Conservation (phyloP, 1,140 invertebrate genomes). For the Lepidurus couesii region DNA sequence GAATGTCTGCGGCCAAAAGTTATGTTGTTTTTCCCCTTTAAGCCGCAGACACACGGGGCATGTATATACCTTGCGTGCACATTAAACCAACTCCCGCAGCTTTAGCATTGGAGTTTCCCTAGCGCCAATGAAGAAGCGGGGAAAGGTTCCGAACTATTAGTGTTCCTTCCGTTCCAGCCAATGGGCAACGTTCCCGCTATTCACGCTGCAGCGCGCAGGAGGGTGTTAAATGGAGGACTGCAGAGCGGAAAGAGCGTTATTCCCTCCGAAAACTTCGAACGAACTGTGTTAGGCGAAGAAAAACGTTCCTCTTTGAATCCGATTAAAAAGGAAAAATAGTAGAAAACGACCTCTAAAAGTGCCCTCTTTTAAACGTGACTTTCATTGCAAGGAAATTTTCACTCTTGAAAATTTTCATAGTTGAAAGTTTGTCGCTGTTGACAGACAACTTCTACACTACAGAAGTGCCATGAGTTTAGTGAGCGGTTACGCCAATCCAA, state of each 20-base stretch:
- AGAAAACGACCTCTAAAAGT: too few relatives aligned
- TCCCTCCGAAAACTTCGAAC: neutral
- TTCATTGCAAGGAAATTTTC: too few relatives aligned
- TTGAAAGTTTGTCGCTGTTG: neutral
- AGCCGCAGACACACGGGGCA: too few relatives aligned
- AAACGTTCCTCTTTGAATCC: neutral
- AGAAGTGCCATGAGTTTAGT: conserved; percentile 6
- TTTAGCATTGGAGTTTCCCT: neutral
- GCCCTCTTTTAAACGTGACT: too few relatives aligned
- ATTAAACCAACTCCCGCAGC: neutral
- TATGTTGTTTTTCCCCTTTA: too few relatives aligned
- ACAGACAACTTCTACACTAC: neutral
- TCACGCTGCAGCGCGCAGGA: neutral
- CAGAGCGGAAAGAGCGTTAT: neutral
- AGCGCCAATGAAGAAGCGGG: neutral
- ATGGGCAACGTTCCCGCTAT: neutral
- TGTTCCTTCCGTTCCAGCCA: neutral
- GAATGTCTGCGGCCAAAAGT: too few relatives aligned
- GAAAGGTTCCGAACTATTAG: neutral
- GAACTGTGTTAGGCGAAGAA: neutral
- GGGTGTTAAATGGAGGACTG: neutral
- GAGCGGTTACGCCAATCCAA: neutral
- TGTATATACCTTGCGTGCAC: too few relatives aligned
- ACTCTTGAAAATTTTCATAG: too few relatives aligned
- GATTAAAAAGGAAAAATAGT: too few relatives aligned